Evolutionary conservation across 30 jellyfish, hydroid and myxozoan species (phyloP), one percentile per base, ranked within the genome.

Genomic region (Rhopilema esculentum): DNA sequence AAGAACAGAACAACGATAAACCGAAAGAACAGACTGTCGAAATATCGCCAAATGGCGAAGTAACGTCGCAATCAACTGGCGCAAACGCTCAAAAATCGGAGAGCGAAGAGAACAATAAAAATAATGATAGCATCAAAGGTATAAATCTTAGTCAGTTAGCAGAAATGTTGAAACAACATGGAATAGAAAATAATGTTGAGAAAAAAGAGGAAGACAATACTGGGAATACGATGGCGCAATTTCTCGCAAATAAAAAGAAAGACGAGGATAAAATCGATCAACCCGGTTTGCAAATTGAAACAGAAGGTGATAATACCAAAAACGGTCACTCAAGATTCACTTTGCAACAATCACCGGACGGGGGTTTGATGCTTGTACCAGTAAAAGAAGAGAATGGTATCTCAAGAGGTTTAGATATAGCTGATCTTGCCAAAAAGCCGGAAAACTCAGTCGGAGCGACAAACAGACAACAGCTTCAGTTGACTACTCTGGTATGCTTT

Each of bases 381-480:
- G 92, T 88, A 61, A 93, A 84, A 8, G 98, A 88, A 27, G 97
- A 90, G 27, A 96, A 96, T 27, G 91, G 90, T 16, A 90, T 87
- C 25, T 80, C 97, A 20, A 51, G 95, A 32, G 97, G 96, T 18
- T 40, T 82, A 8, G 96, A 89, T 16, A 61, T 80, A 19, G 86
- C 63, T 25, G 95, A 78, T n/a, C 31, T 94, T 67, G 93, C 71
- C 69, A 93, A 97, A 53, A 94, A 94, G 69, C 88, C 89, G 17
- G 80, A 49, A 16, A 32, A 26, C 30, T 92, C 86, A 21, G 97
- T 76, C 51, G 88, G 88, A 16, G 98, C 91, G n/a, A 89, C 84
- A 17, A 94, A 71, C 86, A 79, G 98, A 81, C 98, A 94, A 77
- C 92, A 83, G 48, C 64, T 94, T 91, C 98, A 94, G 79, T 83